phyloP scores from a whole-genome alignment of 2,797 vertebrate genomes.

The Lagorchestes hirsutus region DNA sequence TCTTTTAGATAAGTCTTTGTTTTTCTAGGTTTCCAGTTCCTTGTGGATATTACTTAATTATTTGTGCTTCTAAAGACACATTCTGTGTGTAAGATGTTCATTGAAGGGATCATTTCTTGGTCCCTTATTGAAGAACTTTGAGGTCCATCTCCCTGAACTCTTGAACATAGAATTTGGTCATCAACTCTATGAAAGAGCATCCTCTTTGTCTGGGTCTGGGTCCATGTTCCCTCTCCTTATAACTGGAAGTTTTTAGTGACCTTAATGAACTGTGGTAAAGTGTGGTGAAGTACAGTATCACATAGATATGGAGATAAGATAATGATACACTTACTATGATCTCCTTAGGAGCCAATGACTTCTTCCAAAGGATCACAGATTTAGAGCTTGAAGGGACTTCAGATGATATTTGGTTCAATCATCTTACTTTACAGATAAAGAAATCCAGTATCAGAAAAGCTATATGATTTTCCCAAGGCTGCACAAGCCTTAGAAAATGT shows the following conservation, averaged over 20 bases:
- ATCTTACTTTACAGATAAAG: background rate
- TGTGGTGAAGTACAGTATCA: background rate
- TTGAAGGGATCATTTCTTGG: background rate
- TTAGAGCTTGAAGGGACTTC: background rate
- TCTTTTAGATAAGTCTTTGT: background rate
- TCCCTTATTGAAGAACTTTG: background rate
- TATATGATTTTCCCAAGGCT: background rate
- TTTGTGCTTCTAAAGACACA: background rate
- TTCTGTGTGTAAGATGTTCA: background rate
- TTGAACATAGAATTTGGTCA: background rate
- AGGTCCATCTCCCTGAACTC: background rate
- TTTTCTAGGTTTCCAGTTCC: background rate
- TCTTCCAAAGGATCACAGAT: background rate
- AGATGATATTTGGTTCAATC: background rate
- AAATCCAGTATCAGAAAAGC: background rate
- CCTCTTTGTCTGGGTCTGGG: background rate
- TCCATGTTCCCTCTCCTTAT: background rate
- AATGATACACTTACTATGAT: background rate
- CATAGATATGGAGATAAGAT: background rate
- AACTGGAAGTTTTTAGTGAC: background rate
- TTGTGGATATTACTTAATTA: background rate
- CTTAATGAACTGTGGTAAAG: background rate
- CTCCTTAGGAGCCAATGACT: background rate
- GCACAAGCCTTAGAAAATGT: background rate
- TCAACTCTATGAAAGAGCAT: background rate